Evolutionary conservation across 2,113 vertebrate genomes (phyloP).

Genomic region (Perca schrenkii): DNA sequence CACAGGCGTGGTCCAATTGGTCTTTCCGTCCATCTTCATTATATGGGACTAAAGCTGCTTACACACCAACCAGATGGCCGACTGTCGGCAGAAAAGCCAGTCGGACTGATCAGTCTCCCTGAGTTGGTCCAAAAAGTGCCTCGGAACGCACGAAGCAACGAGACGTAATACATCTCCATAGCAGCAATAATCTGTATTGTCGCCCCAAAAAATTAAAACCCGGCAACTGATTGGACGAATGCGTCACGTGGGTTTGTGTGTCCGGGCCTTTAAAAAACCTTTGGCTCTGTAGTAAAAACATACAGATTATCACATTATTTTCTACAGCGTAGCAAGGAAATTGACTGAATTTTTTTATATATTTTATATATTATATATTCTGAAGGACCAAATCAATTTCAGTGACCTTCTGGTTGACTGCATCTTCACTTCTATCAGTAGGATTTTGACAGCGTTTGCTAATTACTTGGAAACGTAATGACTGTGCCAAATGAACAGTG

Average conservation of each 20-base stretch:
- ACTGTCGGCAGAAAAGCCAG: too few relatives aligned
- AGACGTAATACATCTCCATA: too few relatives aligned
- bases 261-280: neutral
- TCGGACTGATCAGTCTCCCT: too few relatives aligned
- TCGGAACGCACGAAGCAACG: too few relatives aligned
- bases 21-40: neutral
- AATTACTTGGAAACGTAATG: neutral
- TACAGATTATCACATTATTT: neutral
- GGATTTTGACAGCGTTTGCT: neutral
- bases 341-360: neutral
- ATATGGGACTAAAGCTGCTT: neutral
- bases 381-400: conserved; percentile 10
- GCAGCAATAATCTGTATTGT: too few relatives aligned
- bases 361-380: neutral
- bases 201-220: too few relatives aligned
- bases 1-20: neutral
- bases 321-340: neutral
- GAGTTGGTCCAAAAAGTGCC: too few relatives aligned
- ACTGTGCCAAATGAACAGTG: neutral
- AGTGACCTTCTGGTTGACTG: conserved; percentile 9
- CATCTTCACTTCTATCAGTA: neutral
- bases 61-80: too few relatives aligned
- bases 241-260: too few relatives aligned
- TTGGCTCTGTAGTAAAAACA: neutral
- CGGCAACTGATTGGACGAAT: too few relatives aligned